These are phyloP conservation scores for Apis dorsata DNA, from an alignment of 1,140 invertebrate genomes.

Conservation along the genomic window DNA sequence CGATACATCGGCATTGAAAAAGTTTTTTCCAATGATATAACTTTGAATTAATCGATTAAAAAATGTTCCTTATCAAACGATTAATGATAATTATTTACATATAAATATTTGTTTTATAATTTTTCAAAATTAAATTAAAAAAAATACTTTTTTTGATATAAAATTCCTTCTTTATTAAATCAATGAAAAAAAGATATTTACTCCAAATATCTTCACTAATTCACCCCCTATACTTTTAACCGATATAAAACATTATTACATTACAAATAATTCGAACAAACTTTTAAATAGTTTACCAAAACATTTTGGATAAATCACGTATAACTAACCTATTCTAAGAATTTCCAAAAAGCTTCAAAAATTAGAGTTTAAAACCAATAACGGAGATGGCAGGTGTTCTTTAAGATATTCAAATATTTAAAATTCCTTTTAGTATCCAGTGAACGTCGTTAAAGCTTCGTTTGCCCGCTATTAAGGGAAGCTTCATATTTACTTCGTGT, in stretches of 20 bases:
- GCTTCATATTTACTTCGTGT: slow-evolving; percentile 25
- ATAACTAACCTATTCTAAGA: background rate
- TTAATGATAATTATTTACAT: no score
- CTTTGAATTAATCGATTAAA: background rate
- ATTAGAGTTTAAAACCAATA: background rate
- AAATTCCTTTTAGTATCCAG: slow-evolving; percentile 15
- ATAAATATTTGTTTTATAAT: no score
- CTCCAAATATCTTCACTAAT: no score
- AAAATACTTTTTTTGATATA: no score
- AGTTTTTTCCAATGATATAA: background rate
- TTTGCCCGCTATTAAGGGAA: slow-evolving; percentile 32
- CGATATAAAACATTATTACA: background rate
- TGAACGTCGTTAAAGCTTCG: slow-evolving; percentile 46
- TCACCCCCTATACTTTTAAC: background rate
- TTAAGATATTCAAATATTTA: slow-evolving; percentile 42
- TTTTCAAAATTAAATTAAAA: no score
- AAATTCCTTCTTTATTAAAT: no score
- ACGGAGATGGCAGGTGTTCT: background rate
- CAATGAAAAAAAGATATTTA: no score
- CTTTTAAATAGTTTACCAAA: background rate
- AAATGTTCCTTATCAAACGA: background rate
- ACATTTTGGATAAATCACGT: background rate
- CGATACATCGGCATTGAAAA: background rate
- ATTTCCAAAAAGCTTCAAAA: background rate
- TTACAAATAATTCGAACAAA: background rate